Conservation (phyloP, 2,888 invertebrate species). For the Chromoteleia sp. region DNA sequence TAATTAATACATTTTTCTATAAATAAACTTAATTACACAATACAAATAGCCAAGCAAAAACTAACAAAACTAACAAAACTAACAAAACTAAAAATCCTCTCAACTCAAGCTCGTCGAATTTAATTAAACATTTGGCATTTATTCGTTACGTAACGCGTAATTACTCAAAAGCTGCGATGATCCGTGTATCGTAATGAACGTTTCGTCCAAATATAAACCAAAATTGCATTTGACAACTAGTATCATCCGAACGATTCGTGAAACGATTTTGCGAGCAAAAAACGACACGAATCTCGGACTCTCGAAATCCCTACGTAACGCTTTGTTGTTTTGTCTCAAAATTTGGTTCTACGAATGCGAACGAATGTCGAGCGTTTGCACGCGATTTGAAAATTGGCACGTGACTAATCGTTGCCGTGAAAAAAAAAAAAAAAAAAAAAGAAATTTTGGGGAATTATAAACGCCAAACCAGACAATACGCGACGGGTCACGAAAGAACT, state of each 20-base stretch:
- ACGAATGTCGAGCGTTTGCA: constrained; percentile 22
- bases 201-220: constrained; percentile 24
- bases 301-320: too few species aligned
- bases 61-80: too few species aligned
- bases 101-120: too few species aligned
- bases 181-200: background rate
- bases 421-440: constrained; percentile 24
- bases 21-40: too few species aligned
- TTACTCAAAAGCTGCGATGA: constrained; percentile 10
- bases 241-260: background rate
- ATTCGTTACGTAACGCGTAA: constrained; percentile 12
- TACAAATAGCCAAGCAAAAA: too few species aligned
- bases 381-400: constrained; percentile 50
- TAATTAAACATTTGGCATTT: constrained; percentile 34
- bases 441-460: too few species aligned
- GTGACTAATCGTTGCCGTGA: constrained; percentile 22
- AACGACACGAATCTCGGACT: too few species aligned
- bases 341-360: constrained; percentile 55
- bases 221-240: constrained; percentile 6
- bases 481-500: constrained; percentile 43
- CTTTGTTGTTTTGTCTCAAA: constrained; percentile 12
- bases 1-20: too few species aligned
- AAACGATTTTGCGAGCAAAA: background rate
- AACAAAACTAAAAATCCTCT: too few species aligned
- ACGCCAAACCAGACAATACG: constrained; percentile 19